phyloP scores from a whole-genome alignment of 2,888 invertebrate species.

The Leptopilina myrica region DNA sequence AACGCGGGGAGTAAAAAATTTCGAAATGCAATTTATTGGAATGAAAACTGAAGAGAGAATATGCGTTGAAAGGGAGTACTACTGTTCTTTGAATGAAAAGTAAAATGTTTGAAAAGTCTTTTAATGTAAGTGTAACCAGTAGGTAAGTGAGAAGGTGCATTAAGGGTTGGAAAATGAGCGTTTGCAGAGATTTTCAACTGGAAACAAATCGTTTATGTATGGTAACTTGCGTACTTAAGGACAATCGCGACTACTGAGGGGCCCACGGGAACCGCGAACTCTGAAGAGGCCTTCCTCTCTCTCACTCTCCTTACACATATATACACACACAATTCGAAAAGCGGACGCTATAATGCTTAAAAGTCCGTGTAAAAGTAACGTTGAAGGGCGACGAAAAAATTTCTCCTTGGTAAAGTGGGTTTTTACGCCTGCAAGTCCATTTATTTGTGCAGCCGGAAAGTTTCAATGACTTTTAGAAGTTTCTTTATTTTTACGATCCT shows the following conservation, averaged over 20 bases:
- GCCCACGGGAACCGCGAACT: slow-evolving; percentile 43
- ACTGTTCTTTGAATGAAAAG: slow-evolving; percentile 9
- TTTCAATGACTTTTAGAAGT: slow-evolving; percentile 37
- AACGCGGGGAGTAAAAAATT: background rate
- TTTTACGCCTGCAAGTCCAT: slow-evolving; percentile 35
- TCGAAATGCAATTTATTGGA: background rate
- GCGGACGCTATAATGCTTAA: slow-evolving; percentile 53
- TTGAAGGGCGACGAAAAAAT: slow-evolving; percentile 48
- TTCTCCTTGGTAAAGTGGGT: slow-evolving; percentile 44
- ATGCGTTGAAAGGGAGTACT: background rate
- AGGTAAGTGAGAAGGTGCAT: slow-evolving; percentile 25
- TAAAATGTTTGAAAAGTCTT: slow-evolving; percentile 33
- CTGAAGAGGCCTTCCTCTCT: slow-evolving; percentile 53
- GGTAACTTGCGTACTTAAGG: slow-evolving; percentile 51
- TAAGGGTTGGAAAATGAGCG: slow-evolving; percentile 34
- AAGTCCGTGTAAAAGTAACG: slow-evolving; percentile 55
- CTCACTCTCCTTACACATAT: no score
- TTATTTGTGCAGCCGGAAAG: slow-evolving; percentile 33
- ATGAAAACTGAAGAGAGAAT: background rate
- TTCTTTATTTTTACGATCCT: slow-evolving; percentile 34
- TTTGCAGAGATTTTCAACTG: slow-evolving; percentile 38
- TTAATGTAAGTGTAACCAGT: slow-evolving; percentile 27
- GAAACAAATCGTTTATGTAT: slow-evolving; percentile 48
- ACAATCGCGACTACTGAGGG: slow-evolving; percentile 32
- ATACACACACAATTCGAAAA: background rate